Percentiles rank a stretch among this genome's conserved stretches.
Conservation (phyloP, 2,888 invertebrate species). For the Plebejus melissa region DNA sequence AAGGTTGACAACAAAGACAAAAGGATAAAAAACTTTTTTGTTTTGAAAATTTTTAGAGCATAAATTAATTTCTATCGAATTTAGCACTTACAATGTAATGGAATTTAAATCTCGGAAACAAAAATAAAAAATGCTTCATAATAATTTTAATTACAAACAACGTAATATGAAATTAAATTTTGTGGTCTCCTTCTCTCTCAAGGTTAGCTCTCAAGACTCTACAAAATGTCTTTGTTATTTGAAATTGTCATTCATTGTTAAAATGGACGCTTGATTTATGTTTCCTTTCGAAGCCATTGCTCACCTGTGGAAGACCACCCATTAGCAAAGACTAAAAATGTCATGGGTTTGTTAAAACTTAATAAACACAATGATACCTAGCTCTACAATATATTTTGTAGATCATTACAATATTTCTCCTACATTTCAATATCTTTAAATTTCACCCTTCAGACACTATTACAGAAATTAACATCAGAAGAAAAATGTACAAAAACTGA, state of each 20-base stretch:
- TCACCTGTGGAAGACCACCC: slow-evolving; percentile 21
- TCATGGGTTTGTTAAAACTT: slow-evolving; percentile 1
- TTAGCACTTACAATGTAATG: too few species aligned
- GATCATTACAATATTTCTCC: not conserved
- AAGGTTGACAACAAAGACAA: not conserved
- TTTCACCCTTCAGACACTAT: not conserved
- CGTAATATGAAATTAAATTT: too few species aligned
- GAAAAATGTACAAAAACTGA: not conserved
- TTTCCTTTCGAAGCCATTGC: not conserved
- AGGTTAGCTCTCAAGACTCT: not conserved
- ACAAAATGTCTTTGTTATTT: not conserved
- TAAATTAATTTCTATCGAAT: not conserved
- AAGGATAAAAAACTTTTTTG: not conserved
- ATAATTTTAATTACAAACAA: too few species aligned
- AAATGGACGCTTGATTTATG: slow-evolving; percentile 15
- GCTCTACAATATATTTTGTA: not conserved
- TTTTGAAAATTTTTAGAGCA: not conserved
- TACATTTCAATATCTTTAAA: not conserved
- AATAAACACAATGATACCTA: not conserved
- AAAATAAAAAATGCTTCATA: too few species aligned
- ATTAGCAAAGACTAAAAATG: not conserved
- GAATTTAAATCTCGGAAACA: too few species aligned
- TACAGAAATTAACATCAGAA: too few species aligned
- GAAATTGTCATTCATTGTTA: slow-evolving; percentile 5
- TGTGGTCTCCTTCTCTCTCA: not conserved